A percentile compares a stretch with the other conserved stretches of the same genome.
Evolutionary conservation across 1,140 invertebrate species (phyloP).

Genomic region (Bombus polaris): DNA sequence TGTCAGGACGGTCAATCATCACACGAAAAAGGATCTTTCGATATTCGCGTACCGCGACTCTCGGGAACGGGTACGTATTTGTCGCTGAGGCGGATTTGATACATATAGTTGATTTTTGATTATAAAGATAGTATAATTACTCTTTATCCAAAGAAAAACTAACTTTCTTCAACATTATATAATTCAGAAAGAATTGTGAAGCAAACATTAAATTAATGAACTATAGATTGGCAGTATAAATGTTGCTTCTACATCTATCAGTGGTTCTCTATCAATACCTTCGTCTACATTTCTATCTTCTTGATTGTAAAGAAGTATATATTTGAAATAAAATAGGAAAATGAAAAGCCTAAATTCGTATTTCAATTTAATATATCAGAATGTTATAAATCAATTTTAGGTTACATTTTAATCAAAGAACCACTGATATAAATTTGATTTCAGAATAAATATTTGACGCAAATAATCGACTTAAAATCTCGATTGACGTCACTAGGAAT

Average conservation of each 20-base stretch:
- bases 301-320: not conserved
- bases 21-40: constrained; percentile 58
- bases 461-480: not conserved
- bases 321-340: not conserved
- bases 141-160: not conserved
- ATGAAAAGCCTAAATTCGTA: not conserved
- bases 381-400: not conserved
- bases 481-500: not conserved
- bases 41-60: constrained; percentile 60
- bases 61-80: constrained; percentile 53
- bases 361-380: not conserved
- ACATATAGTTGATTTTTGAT: not conserved
- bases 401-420: not conserved
- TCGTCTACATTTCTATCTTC: not conserved
- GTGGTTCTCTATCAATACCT: not conserved
- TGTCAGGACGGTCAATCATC: constrained; percentile 69
- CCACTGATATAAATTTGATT: too few species aligned
- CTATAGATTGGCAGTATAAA: not conserved
- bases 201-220: not conserved
- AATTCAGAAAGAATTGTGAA: not conserved
- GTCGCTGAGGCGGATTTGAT: constrained; percentile 25
- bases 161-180: too few species aligned
- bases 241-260: not conserved
- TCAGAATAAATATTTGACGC: not conserved
- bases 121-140: not conserved